phyloP scores from a whole-genome alignment of 2,797 vertebrate species.

The Erethizon dorsatum region DNA sequence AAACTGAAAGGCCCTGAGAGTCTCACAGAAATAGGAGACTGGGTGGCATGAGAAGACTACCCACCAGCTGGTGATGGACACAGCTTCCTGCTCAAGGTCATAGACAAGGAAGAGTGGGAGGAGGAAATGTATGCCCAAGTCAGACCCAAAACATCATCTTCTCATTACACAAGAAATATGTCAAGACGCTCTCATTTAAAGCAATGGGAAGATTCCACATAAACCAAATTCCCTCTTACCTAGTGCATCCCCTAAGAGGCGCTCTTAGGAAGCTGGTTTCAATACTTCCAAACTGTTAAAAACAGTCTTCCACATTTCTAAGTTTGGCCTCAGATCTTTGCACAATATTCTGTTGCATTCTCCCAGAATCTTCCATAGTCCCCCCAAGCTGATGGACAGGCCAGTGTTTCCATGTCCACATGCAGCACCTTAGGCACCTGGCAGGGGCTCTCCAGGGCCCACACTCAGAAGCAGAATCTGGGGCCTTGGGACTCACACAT shows the following conservation, averaged over 20 bases:
- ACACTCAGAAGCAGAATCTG: not conserved
- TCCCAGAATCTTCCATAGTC: not conserved
- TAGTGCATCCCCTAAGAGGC: not conserved
- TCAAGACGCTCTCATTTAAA: not conserved
- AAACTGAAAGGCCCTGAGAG: not conserved
- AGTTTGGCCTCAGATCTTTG: not conserved
- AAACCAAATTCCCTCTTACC: not conserved
- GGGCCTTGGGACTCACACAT: not conserved
- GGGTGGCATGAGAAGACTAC: not conserved
- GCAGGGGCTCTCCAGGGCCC: not conserved
- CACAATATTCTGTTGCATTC: fast-evolving
- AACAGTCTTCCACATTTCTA: not conserved
- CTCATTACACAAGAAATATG: not conserved
- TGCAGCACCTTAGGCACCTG: not conserved
- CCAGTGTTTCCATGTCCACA: fast-evolving
- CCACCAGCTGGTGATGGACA: fast-evolving
- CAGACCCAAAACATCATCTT: not conserved
- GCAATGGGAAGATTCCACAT: not conserved
- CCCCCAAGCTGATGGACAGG: not conserved
- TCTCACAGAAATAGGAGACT: not conserved
- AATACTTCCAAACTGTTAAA: not conserved
- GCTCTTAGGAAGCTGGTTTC: not conserved
- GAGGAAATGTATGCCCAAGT: not conserved
- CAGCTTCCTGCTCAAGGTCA: not conserved
- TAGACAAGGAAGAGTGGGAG: not conserved